Evolutionary conservation across 2,797 vertebrate species (phyloP).

Genomic region (Rhyacichthys aspro): DNA sequence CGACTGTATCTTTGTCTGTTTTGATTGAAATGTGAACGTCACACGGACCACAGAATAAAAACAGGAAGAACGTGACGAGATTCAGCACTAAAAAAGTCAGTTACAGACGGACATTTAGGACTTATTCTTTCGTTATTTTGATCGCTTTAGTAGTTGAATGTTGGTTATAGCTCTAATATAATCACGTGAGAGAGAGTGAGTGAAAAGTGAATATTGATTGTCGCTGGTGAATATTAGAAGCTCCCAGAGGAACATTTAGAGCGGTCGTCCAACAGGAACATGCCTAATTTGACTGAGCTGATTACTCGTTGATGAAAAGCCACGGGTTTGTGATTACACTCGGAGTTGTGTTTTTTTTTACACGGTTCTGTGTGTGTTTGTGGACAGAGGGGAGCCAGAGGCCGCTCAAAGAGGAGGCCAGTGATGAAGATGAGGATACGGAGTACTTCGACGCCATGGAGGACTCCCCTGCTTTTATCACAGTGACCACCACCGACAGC

Average conservation of each 20-base stretch:
- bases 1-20: no score
- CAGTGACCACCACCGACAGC: slow-evolving; percentile 90
- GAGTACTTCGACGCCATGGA: slow-evolving; percentile 99
- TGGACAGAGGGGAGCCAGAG: slow-evolving; percentile 77
- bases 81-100: no score
- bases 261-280: slow-evolving; percentile 50
- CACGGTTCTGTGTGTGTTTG: slow-evolving; percentile 25
- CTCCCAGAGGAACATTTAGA: slow-evolving; percentile 25
- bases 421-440: slow-evolving; percentile 99
- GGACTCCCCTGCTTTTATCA: slow-evolving; percentile 95
- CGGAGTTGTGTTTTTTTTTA: slow-evolving; percentile 11
- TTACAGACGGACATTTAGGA: no score
- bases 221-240: no score
- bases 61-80: no score
- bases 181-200: no score
- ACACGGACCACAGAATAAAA: no score
- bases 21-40: no score
- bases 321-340: slow-evolving; percentile 56
- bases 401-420: slow-evolving; percentile 90
- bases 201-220: no score
- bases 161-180: no score
- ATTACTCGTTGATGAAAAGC: slow-evolving; percentile 67
- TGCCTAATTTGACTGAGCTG: slow-evolving; percentile 57
- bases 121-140: no score
- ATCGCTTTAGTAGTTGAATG: no score